A percentile compares a stretch with the other conserved stretches of the same genome.
phyloP scores from a whole-genome alignment of 1,140 invertebrate genomes.

The Drosophila watanabei region DNA sequence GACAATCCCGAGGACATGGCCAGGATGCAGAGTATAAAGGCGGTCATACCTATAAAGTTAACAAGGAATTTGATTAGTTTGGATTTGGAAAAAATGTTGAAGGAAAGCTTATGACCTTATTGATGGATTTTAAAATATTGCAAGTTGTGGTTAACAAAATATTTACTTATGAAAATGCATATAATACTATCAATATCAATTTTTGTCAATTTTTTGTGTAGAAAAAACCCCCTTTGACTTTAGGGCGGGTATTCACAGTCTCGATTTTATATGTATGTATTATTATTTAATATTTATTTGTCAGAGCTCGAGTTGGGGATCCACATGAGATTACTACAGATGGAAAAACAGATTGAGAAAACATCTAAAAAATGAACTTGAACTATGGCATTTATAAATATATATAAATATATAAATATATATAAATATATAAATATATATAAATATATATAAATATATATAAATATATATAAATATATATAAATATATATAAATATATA shows the following conservation, averaged over 20 bases:
- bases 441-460: too few relatives aligned
- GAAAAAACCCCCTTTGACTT: neutral
- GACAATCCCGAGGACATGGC: conserved; percentile 70
- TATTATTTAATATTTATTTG: neutral
- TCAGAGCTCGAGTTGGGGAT: neutral
- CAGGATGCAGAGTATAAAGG: conserved; percentile 65
- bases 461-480: too few relatives aligned
- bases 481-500: too few relatives aligned
- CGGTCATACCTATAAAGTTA: conserved; percentile 59
- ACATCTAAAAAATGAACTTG: neutral
- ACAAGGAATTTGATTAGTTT: conserved; percentile 13
- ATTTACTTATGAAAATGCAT: neutral
- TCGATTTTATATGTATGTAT: neutral
- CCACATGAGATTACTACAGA: neutral
- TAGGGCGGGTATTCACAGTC: neutral
- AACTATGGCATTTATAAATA: neutral
- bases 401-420: too few relatives aligned
- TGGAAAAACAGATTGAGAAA: neutral
- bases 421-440: too few relatives aligned
- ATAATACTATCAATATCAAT: neutral
- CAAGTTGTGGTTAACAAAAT: neutral
- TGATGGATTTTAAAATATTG: neutral
- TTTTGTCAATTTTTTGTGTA: neutral
- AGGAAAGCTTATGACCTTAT: neutral
- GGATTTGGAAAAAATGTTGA: neutral